Conservation (phyloP, 2,888 invertebrate genomes). For the Nasonovia ribisnigri region DNA sequence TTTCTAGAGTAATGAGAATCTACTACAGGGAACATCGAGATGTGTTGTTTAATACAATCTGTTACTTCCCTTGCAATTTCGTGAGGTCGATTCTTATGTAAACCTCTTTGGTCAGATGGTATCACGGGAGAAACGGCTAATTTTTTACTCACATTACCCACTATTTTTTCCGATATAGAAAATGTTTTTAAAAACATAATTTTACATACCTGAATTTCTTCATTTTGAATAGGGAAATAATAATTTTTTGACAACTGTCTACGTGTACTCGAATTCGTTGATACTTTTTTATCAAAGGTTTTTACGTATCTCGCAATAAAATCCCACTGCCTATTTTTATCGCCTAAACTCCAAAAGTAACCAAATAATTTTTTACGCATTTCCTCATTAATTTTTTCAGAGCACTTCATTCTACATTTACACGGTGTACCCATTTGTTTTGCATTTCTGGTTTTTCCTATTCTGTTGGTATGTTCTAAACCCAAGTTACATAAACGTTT, state of each 20-base stretch:
- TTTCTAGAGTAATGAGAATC: slow-evolving; percentile 16
- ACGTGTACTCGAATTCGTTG: slow-evolving; percentile 25
- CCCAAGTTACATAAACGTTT: neutral
- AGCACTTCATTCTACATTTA: slow-evolving; percentile 25
- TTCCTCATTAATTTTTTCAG: slow-evolving; percentile 15
- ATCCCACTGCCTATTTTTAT: slow-evolving; percentile 7
- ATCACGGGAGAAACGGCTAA: neutral
- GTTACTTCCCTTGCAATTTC: slow-evolving; percentile 10
- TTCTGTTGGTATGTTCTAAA: slow-evolving; percentile 3
- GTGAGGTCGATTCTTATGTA: neutral
- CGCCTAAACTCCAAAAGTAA: slow-evolving; percentile 20
- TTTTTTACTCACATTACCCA: slow-evolving; percentile 4
- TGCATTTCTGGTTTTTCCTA: neutral
- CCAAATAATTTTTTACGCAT: neutral
- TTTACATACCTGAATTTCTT: slow-evolving; percentile 22
- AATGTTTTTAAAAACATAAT: slow-evolving; percentile 33
- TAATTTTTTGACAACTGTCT: slow-evolving; percentile 17
- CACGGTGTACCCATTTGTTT: neutral
- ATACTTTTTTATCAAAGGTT: slow-evolving; percentile 39
- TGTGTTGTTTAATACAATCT: slow-evolving; percentile 31
- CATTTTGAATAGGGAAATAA: slow-evolving; percentile 22
- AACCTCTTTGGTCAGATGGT: slow-evolving; percentile 25
- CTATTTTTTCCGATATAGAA: no score
- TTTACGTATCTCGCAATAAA: no score
- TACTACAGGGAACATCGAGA: slow-evolving; percentile 9